These are phyloP conservation scores for Trochalopteron elliotii DNA, from an alignment of 2,113 vertebrate genomes.

Conservation along the genomic window DNA sequence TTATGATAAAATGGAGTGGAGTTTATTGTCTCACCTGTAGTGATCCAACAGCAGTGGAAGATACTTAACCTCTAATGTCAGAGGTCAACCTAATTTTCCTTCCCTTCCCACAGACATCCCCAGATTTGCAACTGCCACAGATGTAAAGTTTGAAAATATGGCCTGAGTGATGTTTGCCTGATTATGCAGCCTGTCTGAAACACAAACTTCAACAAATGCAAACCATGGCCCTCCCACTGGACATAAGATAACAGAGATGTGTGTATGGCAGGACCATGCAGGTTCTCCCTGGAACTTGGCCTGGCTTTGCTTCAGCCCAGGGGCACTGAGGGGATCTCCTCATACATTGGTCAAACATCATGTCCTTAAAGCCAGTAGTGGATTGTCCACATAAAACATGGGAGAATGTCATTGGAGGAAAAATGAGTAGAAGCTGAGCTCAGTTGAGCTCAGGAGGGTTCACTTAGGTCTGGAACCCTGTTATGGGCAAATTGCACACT, in stretches of 20 bases:
- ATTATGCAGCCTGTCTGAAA: neutral
- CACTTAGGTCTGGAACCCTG: too few relatives aligned
- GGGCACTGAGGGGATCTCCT: neutral
- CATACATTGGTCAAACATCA: neutral
- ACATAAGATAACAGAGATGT: neutral
- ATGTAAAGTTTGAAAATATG: neutral
- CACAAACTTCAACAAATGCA: neutral
- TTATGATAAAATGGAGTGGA: neutral
- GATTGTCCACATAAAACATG: neutral
- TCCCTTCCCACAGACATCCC: neutral
- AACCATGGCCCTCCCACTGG: neutral
- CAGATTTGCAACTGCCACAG: neutral
- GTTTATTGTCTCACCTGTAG: neutral
- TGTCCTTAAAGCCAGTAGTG: neutral
- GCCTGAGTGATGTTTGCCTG: neutral
- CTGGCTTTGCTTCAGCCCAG: neutral
- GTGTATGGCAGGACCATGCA: neutral
- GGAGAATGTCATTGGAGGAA: neutral
- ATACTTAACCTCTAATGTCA: neutral
- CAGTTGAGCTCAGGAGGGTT: too few relatives aligned
- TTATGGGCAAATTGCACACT: too few relatives aligned
- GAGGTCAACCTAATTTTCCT: neutral
- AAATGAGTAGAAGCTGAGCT: neutral
- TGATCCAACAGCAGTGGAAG: neutral
- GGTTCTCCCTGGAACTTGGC: neutral